Percentiles rank a stretch among this genome's conserved stretches.
These are phyloP conservation scores for Leptosomus discolor DNA, from an alignment of 2,113 vertebrate genomes.

Conservation along the genomic window DNA sequence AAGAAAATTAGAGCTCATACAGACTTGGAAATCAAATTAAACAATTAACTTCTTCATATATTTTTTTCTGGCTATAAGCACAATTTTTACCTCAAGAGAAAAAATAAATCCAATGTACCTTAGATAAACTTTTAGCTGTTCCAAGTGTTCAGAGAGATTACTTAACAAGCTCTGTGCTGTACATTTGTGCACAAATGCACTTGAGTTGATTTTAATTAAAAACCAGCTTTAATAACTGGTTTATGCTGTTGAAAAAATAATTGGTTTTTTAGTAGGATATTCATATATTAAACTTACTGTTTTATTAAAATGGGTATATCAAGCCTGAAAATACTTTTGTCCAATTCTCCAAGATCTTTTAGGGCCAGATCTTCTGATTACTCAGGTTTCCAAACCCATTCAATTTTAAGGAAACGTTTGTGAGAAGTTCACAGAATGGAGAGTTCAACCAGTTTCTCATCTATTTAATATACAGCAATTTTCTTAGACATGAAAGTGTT, in stretches of 20 bases:
- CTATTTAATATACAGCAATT: not conserved
- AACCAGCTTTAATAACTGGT: not conserved
- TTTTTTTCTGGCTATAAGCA: not conserved
- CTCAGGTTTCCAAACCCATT: not conserved
- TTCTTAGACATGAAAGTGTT: not conserved
- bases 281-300: not conserved
- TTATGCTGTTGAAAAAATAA: conserved; percentile 2
- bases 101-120: conserved; percentile 1
- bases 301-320: not conserved
- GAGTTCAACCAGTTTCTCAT: not conserved
- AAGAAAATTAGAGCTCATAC: not conserved
- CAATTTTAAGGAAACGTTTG: not conserved
- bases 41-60: not conserved
- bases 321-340: not conserved
- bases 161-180: not conserved
- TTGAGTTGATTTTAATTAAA: conserved; percentile 61
- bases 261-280: not conserved
- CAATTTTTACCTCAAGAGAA: not conserved
- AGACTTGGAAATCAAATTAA: not conserved
- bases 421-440: not conserved
- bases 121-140: not conserved
- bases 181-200: conserved; percentile 20
- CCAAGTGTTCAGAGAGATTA: not conserved
- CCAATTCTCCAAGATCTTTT: not conserved
- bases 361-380: not conserved